A percentile compares a stretch with the other conserved stretches of the same genome.
Evolutionary conservation across 2,113 vertebrate species (phyloP).

Genomic region (Gasterosteus aculeatus): DNA sequence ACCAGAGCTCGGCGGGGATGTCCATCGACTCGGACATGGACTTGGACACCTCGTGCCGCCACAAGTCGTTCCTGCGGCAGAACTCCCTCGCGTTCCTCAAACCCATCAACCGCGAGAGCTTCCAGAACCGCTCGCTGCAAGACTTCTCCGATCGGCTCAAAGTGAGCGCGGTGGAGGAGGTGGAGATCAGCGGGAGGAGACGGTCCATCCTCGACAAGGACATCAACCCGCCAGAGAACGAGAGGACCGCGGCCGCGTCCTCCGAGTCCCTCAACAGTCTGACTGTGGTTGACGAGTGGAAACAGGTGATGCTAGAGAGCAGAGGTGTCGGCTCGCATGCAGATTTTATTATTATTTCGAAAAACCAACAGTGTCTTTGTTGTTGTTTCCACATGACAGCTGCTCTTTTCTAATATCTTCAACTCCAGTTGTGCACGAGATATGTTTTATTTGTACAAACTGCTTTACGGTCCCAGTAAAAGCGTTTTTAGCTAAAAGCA

Average conservation of each 20-base stretch:
- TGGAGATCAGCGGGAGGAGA: slow-evolving; percentile 66
- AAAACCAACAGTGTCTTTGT: background rate
- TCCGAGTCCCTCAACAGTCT: slow-evolving; percentile 64
- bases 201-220: slow-evolving; percentile 16
- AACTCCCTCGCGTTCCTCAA: slow-evolving; percentile 61
- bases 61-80: slow-evolving; percentile 47
- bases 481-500: background rate
- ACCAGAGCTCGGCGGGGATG: background rate
- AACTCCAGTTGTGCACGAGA: background rate
- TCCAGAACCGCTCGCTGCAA: slow-evolving; percentile 75
- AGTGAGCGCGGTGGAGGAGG: slow-evolving; percentile 74
- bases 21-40: slow-evolving; percentile 67
- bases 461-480: background rate
- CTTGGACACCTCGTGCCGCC: slow-evolving; percentile 41
- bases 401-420: background rate
- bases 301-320: slow-evolving; percentile 79
- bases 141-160: slow-evolving; percentile 77
- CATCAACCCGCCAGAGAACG: slow-evolving; percentile 16
- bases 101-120: slow-evolving; percentile 50
- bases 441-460: background rate
- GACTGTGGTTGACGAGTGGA: slow-evolving; percentile 81
- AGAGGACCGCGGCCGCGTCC: slow-evolving; percentile 34
- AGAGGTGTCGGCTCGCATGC: background rate
- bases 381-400: background rate
- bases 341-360: background rate